Percentiles rank a stretch among this genome's conserved stretches.
Evolutionary conservation across 2,113 vertebrate genomes (phyloP).

Genomic region (Narcine bancroftii): DNA sequence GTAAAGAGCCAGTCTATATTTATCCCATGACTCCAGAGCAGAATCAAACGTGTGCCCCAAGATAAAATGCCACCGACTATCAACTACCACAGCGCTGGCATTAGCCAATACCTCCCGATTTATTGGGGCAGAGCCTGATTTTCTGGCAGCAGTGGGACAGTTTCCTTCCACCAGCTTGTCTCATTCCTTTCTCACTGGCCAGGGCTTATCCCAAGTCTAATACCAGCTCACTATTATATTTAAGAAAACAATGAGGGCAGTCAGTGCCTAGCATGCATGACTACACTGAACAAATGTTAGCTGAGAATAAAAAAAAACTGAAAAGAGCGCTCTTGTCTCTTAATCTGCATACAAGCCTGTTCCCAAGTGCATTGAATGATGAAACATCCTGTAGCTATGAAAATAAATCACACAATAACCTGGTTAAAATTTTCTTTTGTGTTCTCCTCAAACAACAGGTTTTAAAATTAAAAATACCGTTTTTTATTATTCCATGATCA

Average conservation of each 20-base stretch:
- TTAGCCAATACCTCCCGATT: background rate
- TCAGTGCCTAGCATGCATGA: background rate
- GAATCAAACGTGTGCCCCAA: background rate
- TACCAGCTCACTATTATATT: background rate
- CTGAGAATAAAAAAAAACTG: background rate
- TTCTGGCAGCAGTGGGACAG: background rate
- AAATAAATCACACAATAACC: background rate
- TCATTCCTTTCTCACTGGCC: background rate
- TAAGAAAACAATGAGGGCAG: background rate
- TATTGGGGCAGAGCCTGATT: too few species aligned
- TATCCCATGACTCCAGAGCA: background rate
- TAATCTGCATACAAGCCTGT: background rate
- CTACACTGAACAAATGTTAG: constrained; percentile 2
- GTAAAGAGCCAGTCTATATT: background rate
- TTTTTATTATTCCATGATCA: background rate
- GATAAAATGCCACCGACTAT: background rate
- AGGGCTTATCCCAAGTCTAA: background rate
- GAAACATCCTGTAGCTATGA: background rate
- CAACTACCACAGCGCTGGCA: background rate
- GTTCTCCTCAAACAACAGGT: background rate
- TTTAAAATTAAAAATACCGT: background rate
- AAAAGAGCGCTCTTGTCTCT: background rate
- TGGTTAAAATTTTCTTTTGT: background rate
- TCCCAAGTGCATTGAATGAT: background rate
- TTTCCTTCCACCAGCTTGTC: background rate